A percentile compares a stretch with the other conserved stretches of the same genome.
Conservation (phyloP, 2,113 vertebrate genomes). For the Poecile atricapillus region DNA sequence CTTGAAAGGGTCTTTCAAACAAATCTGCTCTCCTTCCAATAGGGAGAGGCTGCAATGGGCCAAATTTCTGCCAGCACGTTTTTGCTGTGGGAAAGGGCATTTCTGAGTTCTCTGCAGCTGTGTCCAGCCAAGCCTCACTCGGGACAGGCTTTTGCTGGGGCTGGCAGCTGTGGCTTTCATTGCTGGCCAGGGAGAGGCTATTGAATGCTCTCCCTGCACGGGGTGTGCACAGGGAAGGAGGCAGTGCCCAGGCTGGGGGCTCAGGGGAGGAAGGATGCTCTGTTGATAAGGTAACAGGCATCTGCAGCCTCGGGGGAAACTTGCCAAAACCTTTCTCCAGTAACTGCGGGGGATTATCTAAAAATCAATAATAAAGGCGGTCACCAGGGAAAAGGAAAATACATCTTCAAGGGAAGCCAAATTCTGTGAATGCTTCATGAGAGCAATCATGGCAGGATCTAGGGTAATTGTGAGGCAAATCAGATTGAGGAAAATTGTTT, state of each 20-base stretch:
- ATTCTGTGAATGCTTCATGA: background rate
- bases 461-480: slow-evolving; percentile 41
- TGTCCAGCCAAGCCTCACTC: background rate
- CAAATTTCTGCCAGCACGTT: background rate
- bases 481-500: slow-evolving; percentile 29
- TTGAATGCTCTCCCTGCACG: background rate
- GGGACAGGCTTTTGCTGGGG: background rate
- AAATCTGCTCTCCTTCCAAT: background rate
- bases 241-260: background rate
- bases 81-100: background rate
- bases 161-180: slow-evolving; percentile 24
- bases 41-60: background rate
- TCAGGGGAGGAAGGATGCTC: slow-evolving; percentile 4
- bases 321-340: slow-evolving; percentile 12
- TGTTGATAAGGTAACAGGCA: background rate
- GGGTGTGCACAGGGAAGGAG: background rate
- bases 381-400: background rate
- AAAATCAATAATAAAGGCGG: background rate
- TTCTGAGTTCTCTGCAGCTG: background rate
- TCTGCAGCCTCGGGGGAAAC: slow-evolving; percentile 21
- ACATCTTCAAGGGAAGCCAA: background rate
- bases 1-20: background rate
- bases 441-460: slow-evolving; percentile 25
- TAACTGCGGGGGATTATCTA: slow-evolving; percentile 14
- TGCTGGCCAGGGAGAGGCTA: too few species aligned